Base-by-base conservation (phyloP, 2,888 invertebrate genomes). In the Ecliptopera silaceata region DNA sequence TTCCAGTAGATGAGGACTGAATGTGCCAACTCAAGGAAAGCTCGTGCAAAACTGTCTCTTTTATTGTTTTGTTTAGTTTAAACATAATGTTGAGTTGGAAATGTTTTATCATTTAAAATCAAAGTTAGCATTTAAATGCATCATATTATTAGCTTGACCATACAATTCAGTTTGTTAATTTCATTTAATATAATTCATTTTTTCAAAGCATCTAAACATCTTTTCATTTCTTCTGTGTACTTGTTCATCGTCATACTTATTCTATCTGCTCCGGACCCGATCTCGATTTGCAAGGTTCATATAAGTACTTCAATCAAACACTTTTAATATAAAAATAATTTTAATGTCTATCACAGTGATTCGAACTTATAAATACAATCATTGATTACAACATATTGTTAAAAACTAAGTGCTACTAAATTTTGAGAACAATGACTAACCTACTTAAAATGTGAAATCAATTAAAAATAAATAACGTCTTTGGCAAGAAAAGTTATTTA, bases 161-260 rank as follows among this genome's bases (percentile, higher is more conserved):
- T 84, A 82, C 80, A 86, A 80, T 87, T 87, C 84, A 79, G 85
- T 85, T 86, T 86, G 76, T 86, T 84, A 79, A 82, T 86, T 89
- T 88, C 82, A 80, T 86, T 88, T 85, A 82, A 87, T 87, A 89
- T 88, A 86, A 83, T 84, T 85, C 73, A 71, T 82, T 85, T 86
- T 63, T 59, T 56, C 20, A 50, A 53, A 41, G 64, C 62, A 69
- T 72, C 72, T 4, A 17, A n/a, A 32, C 36, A 31, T 53, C 32
- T 54, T 43, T 57, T 58, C 4, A 29, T 58, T 53, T 34, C 43
- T 46, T 32, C 46, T 31, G 31, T 11, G 2, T 45, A 39, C 20
- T 22, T 49, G 18, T 20, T 54, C 31, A 61, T 54, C 45, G 34
- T 69, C 42, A 56, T 41, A 42, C 34, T 68, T 41, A 56, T 41